Evolutionary conservation across 2,888 invertebrate species (phyloP).

Genomic region (Octonoba sinensis): DNA sequence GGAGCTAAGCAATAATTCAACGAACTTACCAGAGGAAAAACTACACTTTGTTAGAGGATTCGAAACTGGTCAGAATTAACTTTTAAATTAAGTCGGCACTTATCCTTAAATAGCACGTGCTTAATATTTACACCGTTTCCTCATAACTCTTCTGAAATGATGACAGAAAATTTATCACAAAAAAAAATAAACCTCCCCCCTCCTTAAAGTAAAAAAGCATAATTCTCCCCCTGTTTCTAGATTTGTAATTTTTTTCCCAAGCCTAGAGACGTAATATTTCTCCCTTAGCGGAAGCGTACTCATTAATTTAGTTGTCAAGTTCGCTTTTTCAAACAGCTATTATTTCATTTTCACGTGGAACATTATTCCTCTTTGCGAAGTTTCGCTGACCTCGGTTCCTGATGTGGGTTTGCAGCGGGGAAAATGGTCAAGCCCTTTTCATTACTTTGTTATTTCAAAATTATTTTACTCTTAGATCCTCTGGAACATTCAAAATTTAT

Average conservation of each 20-base stretch:
- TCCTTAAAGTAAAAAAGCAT: constrained; percentile 4
- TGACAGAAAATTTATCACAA: constrained; percentile 11
- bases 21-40: too few species aligned
- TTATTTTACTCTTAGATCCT: too few species aligned
- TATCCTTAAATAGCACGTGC: constrained; percentile 8
- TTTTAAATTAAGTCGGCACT: constrained; percentile 8
- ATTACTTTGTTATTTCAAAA: background rate
- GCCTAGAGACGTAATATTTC: constrained; percentile 10
- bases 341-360: constrained; percentile 19
- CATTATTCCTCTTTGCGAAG: constrained; percentile 15
- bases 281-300: constrained; percentile 12
- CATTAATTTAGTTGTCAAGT: constrained; percentile 25
- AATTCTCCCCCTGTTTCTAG: background rate
- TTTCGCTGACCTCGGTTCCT: constrained; percentile 8
- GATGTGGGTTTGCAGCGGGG: constrained; percentile 7
- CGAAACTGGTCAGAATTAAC: too few species aligned
- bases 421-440: constrained; percentile 22
- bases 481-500: too few species aligned
- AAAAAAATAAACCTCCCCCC: constrained; percentile 8
- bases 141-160: constrained; percentile 4
- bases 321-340: constrained; percentile 11
- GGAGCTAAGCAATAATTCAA: too few species aligned
- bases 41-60: too few species aligned
- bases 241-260: background rate
- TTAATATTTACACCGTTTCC: constrained; percentile 17